Conservation (phyloP, 2,888 invertebrate genomes). For the Teleogryllus oceanicus region DNA sequence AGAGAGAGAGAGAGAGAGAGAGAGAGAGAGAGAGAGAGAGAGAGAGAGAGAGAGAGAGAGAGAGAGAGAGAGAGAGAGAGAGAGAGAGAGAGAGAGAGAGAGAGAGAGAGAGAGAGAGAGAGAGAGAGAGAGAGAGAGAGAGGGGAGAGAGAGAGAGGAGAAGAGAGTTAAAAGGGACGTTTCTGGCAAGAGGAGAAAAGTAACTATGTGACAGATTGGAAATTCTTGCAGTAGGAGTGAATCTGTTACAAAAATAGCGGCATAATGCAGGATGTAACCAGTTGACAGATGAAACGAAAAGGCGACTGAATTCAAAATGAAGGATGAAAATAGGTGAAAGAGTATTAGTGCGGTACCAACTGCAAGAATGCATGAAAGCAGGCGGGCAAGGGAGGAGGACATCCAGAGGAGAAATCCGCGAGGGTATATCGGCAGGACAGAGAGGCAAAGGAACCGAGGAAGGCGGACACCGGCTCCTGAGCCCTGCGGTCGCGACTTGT, state of each 20-base stretch:
- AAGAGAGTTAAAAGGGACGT: too few relatives aligned
- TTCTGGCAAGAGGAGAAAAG: too few relatives aligned
- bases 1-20: neutral
- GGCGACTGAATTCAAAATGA: too few relatives aligned
- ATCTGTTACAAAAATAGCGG: too few relatives aligned
- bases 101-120: neutral
- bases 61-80: neutral
- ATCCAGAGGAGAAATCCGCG: neutral
- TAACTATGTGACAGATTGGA: too few relatives aligned
- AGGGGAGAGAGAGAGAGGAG: neutral
- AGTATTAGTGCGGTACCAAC: neutral
- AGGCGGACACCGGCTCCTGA: neutral
- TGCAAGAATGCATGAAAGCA: neutral
- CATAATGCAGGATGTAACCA: too few relatives aligned
- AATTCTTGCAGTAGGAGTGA: too few relatives aligned
- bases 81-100: neutral
- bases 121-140: neutral
- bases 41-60: neutral
- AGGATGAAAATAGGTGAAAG: too few relatives aligned
- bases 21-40: neutral
- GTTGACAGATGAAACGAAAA: too few relatives aligned
- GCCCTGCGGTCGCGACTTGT: neutral
- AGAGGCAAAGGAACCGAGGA: neutral
- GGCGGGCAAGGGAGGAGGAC: neutral
- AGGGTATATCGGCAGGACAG: neutral